These are phyloP conservation scores for Argyresthia albistria DNA, from an alignment of 2,888 invertebrate species.

Conservation along the genomic window DNA sequence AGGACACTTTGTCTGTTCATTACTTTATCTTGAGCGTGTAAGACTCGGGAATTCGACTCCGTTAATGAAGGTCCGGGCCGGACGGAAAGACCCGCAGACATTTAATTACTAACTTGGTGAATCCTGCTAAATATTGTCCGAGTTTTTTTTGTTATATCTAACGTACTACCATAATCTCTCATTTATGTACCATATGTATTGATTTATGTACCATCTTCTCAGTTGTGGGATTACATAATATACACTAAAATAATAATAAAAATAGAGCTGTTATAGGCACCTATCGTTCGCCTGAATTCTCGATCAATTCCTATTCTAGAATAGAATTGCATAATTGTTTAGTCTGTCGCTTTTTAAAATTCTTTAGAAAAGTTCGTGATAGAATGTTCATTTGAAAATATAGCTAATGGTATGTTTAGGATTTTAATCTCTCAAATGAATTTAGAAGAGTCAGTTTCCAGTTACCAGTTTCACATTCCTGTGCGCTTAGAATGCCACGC, in stretches of 20 bases:
- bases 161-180: neutral
- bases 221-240: no score
- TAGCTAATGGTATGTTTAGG: slow-evolving; percentile 7
- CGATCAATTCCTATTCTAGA: neutral
- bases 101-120: slow-evolving; percentile 2
- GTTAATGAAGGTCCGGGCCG: slow-evolving; percentile 32
- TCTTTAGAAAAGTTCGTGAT: neutral
- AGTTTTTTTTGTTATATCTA: neutral
- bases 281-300: neutral
- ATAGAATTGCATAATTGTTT: neutral
- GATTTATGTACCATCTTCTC: no score
- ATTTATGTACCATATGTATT: neutral
- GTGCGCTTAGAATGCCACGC: no score
- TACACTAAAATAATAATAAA: no score
- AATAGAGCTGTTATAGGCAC: no score
- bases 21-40: slow-evolving; percentile 13
- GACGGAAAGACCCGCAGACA: slow-evolving; percentile 30
- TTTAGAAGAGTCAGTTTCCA: no score
- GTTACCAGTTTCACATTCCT: no score
- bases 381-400: neutral
- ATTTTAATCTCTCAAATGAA: neutral
- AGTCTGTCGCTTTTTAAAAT: neutral
- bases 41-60: slow-evolving; percentile 29
- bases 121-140: neutral
- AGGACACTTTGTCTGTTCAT: slow-evolving; percentile 9